Evolutionary conservation across 1,140 invertebrate species (phyloP).

Genomic region (Diploscapter pachys): DNA sequence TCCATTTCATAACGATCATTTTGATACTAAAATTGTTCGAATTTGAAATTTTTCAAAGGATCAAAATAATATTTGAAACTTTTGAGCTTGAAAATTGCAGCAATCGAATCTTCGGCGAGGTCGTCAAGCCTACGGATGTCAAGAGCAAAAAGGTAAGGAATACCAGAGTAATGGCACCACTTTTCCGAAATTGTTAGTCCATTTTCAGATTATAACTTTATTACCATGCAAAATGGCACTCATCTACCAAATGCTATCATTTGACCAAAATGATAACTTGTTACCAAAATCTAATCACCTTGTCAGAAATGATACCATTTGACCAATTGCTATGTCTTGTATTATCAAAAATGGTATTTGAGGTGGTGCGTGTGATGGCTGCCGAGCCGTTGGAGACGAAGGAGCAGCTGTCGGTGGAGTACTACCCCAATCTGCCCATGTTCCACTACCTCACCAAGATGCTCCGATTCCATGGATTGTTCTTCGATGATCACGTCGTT

Average conservation of each 20-base stretch:
- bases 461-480: slow-evolving; percentile 54
- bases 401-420: slow-evolving; percentile 39
- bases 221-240: neutral
- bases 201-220: neutral
- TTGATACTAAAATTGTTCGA: too few species aligned
- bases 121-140: slow-evolving; percentile 31
- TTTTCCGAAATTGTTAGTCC: slow-evolving; percentile 10
- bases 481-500: slow-evolving; percentile 55
- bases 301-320: neutral
- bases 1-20: too few species aligned
- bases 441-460: slow-evolving; percentile 59
- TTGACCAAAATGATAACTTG: neutral
- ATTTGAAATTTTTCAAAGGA: too few species aligned
- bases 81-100: neutral
- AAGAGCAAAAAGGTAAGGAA: slow-evolving; percentile 22
- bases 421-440: slow-evolving; percentile 58
- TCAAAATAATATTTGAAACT: too few species aligned
- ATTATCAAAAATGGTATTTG: slow-evolving; percentile 17
- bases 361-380: slow-evolving; percentile 53
- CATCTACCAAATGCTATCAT: too few species aligned
- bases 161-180: slow-evolving; percentile 23
- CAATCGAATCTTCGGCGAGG: slow-evolving; percentile 56
- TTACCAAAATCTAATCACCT: neutral
- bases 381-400: slow-evolving; percentile 52
- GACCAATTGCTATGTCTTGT: neutral